Evolutionary conservation across 1,140 invertebrate genomes (phyloP), one percentile per base, ranked within the genome.

Genomic region (Drosophila nigromelanica): DNA sequence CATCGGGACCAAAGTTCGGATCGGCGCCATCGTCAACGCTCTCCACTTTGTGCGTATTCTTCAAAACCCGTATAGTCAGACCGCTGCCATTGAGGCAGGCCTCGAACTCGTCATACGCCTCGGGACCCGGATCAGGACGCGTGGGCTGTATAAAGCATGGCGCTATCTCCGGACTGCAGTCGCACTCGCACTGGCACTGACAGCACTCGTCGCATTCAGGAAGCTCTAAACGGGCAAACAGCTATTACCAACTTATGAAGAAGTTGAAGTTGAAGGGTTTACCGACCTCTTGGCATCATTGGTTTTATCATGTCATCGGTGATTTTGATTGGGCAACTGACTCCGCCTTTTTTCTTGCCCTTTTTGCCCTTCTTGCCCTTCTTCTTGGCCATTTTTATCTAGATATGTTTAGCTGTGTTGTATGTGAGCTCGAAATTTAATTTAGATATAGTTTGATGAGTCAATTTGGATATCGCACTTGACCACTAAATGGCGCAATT

Each of bases 101-200:
- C 54, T 91, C 90, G 56, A 91, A 91, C 62, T 91, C 90, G 15
- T 91, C 90, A 12, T 91, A 91, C 0, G 89, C 90, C n/a, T 91
- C 90, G 3, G 90, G 82, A 11, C 85, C 82, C 7, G 87, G 83
- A 54, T 90, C 87, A 4, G 76, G 83, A 15, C 55, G 71, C 5
- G 74, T 82, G 3, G 90, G 73, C 24, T 74, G 61, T 12, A 91
- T 67, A 47, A 89, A 90, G 64, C 90, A 91, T 0, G 90, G 90
- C 7, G 77, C 69, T 6, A 87, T 30, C 61, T 89, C 83, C 1
- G 85, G 80, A 70, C 85, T 89, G 66, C 83, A 89, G 55, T 89
- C 83, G 40, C 80, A 87, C 5, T 82, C 76, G 59, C 83, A 89
- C 12, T 72, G 59, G 60, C 73, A 87, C 39, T 78, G 79, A 48